phyloP scores from a whole-genome alignment of 1,140 invertebrate species.

The Neuroterus valhalla region DNA sequence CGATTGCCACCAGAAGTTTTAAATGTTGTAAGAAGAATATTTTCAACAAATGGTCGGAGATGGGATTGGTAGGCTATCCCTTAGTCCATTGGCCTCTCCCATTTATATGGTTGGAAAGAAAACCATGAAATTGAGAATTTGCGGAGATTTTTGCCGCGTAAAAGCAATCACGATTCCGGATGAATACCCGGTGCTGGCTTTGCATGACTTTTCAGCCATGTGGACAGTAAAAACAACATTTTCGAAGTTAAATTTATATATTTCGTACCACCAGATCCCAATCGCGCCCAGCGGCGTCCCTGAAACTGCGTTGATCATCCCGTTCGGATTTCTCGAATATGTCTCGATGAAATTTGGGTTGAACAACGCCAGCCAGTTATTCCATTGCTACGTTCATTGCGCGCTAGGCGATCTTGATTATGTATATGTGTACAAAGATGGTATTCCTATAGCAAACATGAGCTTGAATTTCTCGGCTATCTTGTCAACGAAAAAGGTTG shows the following conservation, averaged over 20 bases:
- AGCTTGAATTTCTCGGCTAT: conserved; percentile 18
- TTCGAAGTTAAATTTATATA: conserved; percentile 70
- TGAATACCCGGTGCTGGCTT: conserved; percentile 57
- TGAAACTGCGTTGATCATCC: conserved; percentile 67
- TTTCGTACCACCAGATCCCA: conserved; percentile 73
- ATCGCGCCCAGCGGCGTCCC: conserved; percentile 55
- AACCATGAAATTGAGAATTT: background rate
- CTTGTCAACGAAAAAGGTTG: background rate
- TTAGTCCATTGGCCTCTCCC: conserved; percentile 2
- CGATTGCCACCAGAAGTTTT: background rate
- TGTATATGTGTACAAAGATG: conserved; percentile 48
- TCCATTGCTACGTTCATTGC: too few species aligned
- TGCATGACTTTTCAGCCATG: conserved; percentile 58
- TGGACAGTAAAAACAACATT: conserved; percentile 69
- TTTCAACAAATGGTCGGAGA: background rate
- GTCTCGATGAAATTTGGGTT: conserved; percentile 33
- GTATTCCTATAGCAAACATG: conserved; percentile 42
- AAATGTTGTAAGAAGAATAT: background rate
- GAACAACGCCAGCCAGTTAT: conserved; percentile 43
- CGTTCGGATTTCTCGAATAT: too few species aligned
- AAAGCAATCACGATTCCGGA: conserved; percentile 66
- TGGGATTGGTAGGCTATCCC: background rate
- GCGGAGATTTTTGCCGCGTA: conserved; percentile 64
- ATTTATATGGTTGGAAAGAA: conserved; percentile 10
- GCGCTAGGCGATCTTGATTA: conserved; percentile 33